Base-by-base conservation (phyloP, 2,113 vertebrate genomes). In the Hippocampus barbouri region DNA sequence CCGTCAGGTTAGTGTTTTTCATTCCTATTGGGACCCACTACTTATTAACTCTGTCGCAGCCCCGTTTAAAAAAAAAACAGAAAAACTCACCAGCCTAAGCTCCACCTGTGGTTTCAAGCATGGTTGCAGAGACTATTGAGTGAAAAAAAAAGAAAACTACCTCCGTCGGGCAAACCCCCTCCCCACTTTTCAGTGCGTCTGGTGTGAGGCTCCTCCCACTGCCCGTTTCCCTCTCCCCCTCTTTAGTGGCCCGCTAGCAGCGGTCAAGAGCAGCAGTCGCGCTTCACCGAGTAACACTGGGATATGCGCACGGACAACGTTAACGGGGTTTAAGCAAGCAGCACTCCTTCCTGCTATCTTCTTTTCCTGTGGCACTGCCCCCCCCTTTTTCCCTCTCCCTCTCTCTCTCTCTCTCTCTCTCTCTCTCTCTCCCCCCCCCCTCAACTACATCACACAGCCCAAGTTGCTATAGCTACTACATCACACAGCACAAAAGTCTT, bases 51-150 rank as follows among this genome's bases (percentile, higher is more conserved):
- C 69, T 54, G 38, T 69, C 70, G 62, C 66, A 72, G n/a, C 38
- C 53, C 68, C 67, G 30, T 41, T 21, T 38, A 38, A 38, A 38
- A 38, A 38, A 34, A 38, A 6, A 5, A 30, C 9, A 34, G 8
- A 61, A 27, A 27, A 64, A 64, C 90, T 93, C 91, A 93, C 91
- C 91, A 71, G 56, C 72, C 71, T 69, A 62, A 49, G 74, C 68
- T 86, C 85, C 84, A 85, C 86, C 87, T 84, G 86, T 70, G 67
- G 82, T 86, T 85, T 92, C 89, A 83, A 90, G 91, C 90, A 92
- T 90, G 87, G 84, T 70, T 78, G 86, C 82, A 65, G 65, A 78
- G 74, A 77, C 77, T 83, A 82, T 80, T 74, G 70, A 73, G 68
- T 71, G 73, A 70, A 81, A 15, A 21, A 61, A 65, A 66, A 65